Percentiles rank a stretch among this genome's conserved stretches.
These are phyloP conservation scores for Aplysina aerophoba DNA, from an alignment of 37 sponge, comb jelly and placozoan species.

Conservation along the genomic window DNA sequence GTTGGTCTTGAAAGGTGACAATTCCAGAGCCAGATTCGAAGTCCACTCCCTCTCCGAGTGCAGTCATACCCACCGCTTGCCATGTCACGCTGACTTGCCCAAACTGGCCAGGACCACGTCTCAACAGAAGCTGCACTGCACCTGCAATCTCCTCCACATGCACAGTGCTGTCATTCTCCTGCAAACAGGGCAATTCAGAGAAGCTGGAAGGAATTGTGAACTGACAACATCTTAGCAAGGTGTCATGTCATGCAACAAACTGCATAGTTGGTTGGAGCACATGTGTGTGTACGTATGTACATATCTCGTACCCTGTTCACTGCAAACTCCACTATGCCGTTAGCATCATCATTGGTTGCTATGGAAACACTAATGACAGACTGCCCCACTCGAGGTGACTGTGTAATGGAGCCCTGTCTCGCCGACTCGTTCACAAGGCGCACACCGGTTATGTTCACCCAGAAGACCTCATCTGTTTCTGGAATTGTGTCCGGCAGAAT, in stretches of 20 bases:
- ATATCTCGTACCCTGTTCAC: not conserved
- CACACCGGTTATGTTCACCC: constrained; percentile 72
- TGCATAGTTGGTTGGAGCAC: too few species aligned
- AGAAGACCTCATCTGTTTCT: constrained; percentile 67
- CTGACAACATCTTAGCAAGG: too few species aligned
- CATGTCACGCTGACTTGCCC: constrained; percentile 64
- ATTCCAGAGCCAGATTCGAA: constrained; percentile 36
- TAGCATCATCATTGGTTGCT: constrained; percentile 64
- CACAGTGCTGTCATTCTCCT: constrained; percentile 41
- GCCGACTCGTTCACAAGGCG: constrained; percentile 50
- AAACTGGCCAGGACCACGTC: constrained; percentile 62
- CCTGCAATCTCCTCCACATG: constrained; percentile 56
- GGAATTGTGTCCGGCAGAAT: constrained; percentile 61
- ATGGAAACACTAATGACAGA: constrained; percentile 49
- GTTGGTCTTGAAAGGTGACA: constrained; percentile 26
- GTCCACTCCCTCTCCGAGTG: constrained; percentile 50
- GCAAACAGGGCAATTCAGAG: not conserved
- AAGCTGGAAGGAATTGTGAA: too few species aligned
- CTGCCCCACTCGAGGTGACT: constrained; percentile 53
- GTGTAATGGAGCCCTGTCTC: constrained; percentile 38
- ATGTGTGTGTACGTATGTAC: not conserved
- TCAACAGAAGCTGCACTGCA: constrained; percentile 34
- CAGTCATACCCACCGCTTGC: constrained; percentile 36
- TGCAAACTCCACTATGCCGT: constrained; percentile 65
- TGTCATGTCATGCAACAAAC: too few species aligned